A percentile compares a stretch with the other conserved stretches of the same genome.
phyloP scores from a whole-genome alignment of 1,140 invertebrate genomes.

The Acromyrmex charruanus region DNA sequence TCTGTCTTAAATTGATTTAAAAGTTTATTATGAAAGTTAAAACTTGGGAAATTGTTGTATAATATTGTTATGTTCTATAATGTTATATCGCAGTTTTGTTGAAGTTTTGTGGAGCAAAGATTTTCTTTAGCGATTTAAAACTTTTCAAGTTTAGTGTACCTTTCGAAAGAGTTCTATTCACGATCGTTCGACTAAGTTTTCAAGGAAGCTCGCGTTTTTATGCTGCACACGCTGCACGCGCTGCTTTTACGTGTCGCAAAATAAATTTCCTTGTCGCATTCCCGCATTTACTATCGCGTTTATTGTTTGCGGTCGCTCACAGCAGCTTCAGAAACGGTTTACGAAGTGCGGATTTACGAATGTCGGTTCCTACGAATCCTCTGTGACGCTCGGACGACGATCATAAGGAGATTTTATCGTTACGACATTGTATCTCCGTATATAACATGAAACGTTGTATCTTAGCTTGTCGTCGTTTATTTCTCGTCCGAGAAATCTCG shows the following conservation, averaged over 20 bases:
- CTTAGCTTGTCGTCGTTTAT: slow-evolving; percentile 33
- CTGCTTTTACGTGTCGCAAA: slow-evolving; percentile 31
- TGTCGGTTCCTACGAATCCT: slow-evolving; percentile 4
- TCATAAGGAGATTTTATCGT: slow-evolving; percentile 46
- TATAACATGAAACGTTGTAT: background rate
- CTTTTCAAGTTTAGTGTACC: background rate
- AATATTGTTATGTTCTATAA: background rate
- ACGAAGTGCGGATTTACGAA: slow-evolving; percentile 56
- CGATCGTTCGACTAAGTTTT: slow-evolving; percentile 25
- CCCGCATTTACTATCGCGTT: slow-evolving; percentile 48
- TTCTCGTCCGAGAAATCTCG: slow-evolving; percentile 45
- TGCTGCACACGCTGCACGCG: background rate
- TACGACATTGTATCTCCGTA: slow-evolving; percentile 7
- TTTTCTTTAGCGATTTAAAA: slow-evolving; percentile 20
- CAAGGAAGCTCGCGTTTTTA: slow-evolving; percentile 36
- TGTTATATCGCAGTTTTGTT: background rate
- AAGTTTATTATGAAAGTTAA: background rate
- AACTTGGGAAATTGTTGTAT: background rate
- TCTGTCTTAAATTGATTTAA: background rate
- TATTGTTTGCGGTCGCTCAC: slow-evolving; percentile 32
- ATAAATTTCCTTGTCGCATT: slow-evolving; percentile 47
- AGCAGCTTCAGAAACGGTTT: slow-evolving; percentile 48
- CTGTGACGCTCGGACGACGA: background rate
- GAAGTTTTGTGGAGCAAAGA: background rate
- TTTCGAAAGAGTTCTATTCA: slow-evolving; percentile 6